These are phyloP conservation scores for Sebastiscus tertius DNA, from an alignment of 2,797 vertebrate genomes.

Conservation along the genomic window DNA sequence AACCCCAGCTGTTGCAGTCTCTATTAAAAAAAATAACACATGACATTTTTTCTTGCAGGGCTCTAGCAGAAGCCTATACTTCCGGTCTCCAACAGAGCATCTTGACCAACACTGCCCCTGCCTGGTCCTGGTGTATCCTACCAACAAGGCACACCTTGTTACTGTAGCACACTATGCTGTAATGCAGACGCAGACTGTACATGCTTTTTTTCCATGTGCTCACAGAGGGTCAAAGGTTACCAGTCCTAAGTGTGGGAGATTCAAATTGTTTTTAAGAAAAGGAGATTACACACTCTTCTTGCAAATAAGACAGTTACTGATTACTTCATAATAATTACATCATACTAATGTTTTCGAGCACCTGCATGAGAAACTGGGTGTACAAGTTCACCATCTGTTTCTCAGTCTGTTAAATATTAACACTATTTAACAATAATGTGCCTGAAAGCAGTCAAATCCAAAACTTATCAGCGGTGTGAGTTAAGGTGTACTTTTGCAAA, in stretches of 20 bases:
- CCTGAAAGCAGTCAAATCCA: neutral
- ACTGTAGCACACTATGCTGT: neutral
- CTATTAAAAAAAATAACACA: neutral
- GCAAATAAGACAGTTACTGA: neutral
- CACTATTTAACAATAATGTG: neutral
- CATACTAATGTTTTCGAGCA: neutral
- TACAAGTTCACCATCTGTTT: neutral
- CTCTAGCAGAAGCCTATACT: neutral
- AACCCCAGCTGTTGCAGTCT: no score
- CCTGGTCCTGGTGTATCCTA: neutral
- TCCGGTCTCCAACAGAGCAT: conserved; percentile 7
- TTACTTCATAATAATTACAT: neutral
- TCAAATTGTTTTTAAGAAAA: neutral
- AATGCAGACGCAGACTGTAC: neutral
- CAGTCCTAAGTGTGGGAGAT: neutral
- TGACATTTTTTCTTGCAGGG: neutral
- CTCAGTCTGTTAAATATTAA: neutral
- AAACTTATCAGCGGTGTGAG: neutral
- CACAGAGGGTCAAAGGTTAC: neutral
- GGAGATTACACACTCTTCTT: neutral
- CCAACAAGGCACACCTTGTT: neutral
- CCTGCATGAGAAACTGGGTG: neutral
- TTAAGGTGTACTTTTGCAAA: neutral
- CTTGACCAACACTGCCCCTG: conserved; percentile 42
- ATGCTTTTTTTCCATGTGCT: neutral